Evolutionary conservation across 1,140 invertebrate species (phyloP).

Genomic region (Lucilia sericata): DNA sequence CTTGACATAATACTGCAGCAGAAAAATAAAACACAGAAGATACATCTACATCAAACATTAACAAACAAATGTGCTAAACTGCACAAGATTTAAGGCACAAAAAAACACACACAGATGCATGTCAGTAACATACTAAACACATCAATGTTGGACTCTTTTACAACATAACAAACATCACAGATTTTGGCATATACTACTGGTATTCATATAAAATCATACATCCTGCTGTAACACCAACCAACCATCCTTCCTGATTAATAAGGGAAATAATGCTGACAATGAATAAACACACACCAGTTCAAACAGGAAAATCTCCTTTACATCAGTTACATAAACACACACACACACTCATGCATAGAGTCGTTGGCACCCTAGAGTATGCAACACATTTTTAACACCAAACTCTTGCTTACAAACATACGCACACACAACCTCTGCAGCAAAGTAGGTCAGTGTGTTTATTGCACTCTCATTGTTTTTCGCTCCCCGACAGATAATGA

Average conservation of each 20-base stretch:
- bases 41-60: neutral
- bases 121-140: no score
- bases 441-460: neutral
- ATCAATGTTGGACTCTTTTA: neutral
- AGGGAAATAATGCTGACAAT: constrained; percentile 1
- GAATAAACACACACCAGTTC: constrained; percentile 3
- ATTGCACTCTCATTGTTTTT: neutral
- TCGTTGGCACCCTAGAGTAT: neutral
- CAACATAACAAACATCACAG: no score
- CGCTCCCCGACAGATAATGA: neutral
- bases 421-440: neutral
- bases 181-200: no score
- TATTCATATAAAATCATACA: neutral
- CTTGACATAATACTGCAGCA: constrained; percentile 20
- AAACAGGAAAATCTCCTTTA: constrained; percentile 6
- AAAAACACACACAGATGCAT: neutral
- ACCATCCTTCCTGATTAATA: neutral
- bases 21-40: neutral
- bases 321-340: neutral
- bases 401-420: neutral
- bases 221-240: neutral
- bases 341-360: neutral
- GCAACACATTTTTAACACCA: neutral
- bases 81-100: neutral
- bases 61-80: constrained; percentile 5